Conservation (phyloP, 2,888 invertebrate species). For the Andrena bucephala region DNA sequence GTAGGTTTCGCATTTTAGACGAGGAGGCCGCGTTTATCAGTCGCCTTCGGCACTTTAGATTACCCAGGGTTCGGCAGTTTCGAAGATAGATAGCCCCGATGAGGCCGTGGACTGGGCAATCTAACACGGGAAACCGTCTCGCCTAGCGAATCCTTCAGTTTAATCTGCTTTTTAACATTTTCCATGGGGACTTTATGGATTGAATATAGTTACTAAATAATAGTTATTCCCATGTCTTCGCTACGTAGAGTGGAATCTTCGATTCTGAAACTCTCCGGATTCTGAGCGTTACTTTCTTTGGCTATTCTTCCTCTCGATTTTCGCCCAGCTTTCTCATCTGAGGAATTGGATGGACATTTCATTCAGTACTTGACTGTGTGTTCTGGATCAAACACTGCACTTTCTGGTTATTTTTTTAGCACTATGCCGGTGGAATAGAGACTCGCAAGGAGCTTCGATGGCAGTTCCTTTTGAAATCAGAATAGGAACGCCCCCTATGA, state of each 20-base stretch:
- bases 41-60: conserved; percentile 70
- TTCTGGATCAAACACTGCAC: too few relatives aligned
- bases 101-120: conserved; percentile 56
- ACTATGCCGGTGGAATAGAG: too few relatives aligned
- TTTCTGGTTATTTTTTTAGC: too few relatives aligned
- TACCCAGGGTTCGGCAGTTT: conserved; percentile 63
- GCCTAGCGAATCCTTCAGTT: not conserved
- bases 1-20: conserved; percentile 37
- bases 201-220: not conserved
- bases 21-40: conserved; percentile 62
- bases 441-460: too few relatives aligned
- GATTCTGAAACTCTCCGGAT: not conserved
- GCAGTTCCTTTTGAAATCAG: not conserved
- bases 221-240: not conserved
- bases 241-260: not conserved
- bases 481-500: not conserved
- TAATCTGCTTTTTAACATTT: conserved; percentile 1
- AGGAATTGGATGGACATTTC: too few relatives aligned
- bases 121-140: not conserved
- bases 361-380: too few relatives aligned
- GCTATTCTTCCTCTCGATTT: too few relatives aligned
- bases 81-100: conserved; percentile 69
- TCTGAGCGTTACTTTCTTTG: too few relatives aligned
- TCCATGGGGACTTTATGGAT: not conserved
- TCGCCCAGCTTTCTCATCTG: too few relatives aligned